These are phyloP conservation scores for Collichthys lucidus DNA, from an alignment of 2,113 vertebrate genomes.

Conservation along the genomic window DNA sequence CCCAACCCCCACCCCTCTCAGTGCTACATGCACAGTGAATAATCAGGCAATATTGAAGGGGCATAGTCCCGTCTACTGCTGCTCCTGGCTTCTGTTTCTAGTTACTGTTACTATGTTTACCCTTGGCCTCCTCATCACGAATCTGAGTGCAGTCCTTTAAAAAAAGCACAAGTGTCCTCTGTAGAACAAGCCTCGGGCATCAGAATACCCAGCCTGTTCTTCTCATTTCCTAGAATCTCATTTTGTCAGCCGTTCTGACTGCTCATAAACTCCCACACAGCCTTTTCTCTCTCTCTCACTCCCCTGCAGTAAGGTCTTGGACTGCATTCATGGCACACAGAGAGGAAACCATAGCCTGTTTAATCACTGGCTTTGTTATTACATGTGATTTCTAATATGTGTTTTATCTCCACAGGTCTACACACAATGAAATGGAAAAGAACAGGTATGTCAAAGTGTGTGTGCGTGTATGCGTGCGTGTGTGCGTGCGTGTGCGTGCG, in stretches of 20 bases:
- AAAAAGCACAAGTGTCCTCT: constrained; percentile 35
- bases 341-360: constrained; percentile 28
- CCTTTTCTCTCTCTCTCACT: constrained; percentile 31
- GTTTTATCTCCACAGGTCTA: constrained; percentile 88
- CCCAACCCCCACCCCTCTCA: constrained; percentile 4
- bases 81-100: constrained; percentile 68
- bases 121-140: constrained; percentile 35
- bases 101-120: constrained; percentile 82
- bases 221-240: constrained; percentile 40
- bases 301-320: constrained; percentile 48
- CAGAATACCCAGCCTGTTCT: constrained; percentile 31
- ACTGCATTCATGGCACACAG: constrained; percentile 30
- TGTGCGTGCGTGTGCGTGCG: background rate
- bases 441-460: constrained; percentile 88
- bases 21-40: constrained; percentile 29
- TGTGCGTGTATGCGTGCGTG: background rate
- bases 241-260: constrained; percentile 39
- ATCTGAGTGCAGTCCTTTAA: constrained; percentile 34
- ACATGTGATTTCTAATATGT: constrained; percentile 50
- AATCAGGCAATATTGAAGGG: constrained; percentile 41
- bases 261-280: constrained; percentile 64
- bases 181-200: constrained; percentile 16
- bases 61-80: constrained; percentile 28
- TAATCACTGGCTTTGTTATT: constrained; percentile 32
- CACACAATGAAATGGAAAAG: constrained; percentile 99